Evolutionary conservation across 2,797 vertebrate genomes (phyloP).

Genomic region (Odontamblyopus lacepedii): DNA sequence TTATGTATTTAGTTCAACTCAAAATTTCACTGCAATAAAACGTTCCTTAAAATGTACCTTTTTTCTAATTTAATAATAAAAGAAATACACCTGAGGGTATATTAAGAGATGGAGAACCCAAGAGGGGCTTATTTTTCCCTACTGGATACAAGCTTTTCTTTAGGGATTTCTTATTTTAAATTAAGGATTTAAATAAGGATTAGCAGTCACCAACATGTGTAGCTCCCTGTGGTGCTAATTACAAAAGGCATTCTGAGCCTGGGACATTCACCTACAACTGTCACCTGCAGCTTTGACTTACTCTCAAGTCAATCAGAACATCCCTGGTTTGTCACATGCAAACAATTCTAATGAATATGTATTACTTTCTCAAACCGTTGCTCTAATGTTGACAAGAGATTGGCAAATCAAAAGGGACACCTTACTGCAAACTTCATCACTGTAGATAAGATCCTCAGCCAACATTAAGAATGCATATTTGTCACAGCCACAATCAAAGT

Average conservation of each 20-base stretch:
- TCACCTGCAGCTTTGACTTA: background rate
- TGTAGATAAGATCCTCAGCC: background rate
- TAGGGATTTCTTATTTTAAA: conserved; percentile 24
- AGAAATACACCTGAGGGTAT: conserved; percentile 7
- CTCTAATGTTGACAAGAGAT: background rate
- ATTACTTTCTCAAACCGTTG: no score
- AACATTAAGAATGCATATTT: background rate
- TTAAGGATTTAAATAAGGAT: conserved; percentile 14
- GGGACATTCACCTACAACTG: conserved; percentile 1
- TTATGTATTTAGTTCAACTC: background rate
- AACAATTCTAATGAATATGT: no score
- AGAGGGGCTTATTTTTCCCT: conserved; percentile 18
- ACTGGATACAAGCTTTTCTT: background rate
- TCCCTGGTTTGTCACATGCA: background rate
- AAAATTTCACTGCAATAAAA: background rate
- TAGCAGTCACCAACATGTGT: background rate
- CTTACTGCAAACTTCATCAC: no score
- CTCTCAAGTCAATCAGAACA: background rate
- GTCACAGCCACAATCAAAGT: no score
- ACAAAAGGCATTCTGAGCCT: background rate
- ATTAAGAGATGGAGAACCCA: conserved; percentile 10
- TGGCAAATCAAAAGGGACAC: background rate
- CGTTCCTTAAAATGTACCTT: background rate
- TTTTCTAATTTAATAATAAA: conserved; percentile 21
- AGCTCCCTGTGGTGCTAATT: conserved; percentile 20